These are phyloP conservation scores for Pyrocephalus nanus DNA, from an alignment of 2,797 vertebrate genomes.

Conservation along the genomic window DNA sequence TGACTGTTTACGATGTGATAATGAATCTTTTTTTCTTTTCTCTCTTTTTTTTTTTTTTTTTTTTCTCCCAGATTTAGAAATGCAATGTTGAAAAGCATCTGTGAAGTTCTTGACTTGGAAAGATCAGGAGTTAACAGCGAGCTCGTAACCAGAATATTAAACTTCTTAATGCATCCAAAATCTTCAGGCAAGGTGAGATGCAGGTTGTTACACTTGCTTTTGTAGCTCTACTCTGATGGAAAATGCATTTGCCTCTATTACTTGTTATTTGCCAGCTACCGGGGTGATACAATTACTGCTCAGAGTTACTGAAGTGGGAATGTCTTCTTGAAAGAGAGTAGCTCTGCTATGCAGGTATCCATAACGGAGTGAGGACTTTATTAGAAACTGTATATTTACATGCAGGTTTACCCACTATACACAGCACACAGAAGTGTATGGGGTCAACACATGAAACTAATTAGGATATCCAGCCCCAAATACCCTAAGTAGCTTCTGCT, in stretches of 20 bases:
- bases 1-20: neutral
- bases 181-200: slow-evolving; percentile 90
- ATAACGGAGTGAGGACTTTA: neutral
- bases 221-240: neutral
- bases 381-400: neutral
- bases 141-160: slow-evolving; percentile 89
- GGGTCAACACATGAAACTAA: neutral
- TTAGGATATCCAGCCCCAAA: neutral
- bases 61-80: slow-evolving; percentile 78
- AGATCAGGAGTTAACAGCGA: slow-evolving; percentile 89
- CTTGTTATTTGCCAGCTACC: neutral
- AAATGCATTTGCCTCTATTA: neutral
- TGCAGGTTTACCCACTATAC: accelerated
- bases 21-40: neutral
- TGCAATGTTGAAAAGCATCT: slow-evolving; percentile 87
- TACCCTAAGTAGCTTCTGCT: neutral
- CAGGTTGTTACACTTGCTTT: neutral
- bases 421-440: too few species aligned
- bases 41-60: neutral
- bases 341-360: neutral
- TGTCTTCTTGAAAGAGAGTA: neutral
- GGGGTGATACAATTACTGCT: neutral
- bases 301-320: neutral
- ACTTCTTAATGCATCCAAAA: slow-evolving; percentile 88
- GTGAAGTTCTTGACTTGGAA: slow-evolving; percentile 91